These are phyloP conservation scores for Ormyrus pomaceus DNA, from an alignment of 2,888 invertebrate genomes.

Conservation along the genomic window DNA sequence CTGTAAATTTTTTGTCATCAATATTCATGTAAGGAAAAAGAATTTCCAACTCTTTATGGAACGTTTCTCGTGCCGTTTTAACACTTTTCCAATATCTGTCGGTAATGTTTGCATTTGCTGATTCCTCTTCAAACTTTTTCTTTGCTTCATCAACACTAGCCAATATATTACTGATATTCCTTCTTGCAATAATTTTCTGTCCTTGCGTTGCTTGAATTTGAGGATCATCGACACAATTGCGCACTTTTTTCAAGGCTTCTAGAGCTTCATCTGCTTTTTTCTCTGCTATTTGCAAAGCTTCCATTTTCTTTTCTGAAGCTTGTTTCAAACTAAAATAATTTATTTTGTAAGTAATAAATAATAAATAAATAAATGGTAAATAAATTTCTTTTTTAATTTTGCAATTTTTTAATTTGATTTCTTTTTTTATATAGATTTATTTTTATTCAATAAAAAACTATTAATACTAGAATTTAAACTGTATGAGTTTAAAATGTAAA, in stretches of 20 bases:
- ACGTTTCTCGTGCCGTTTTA: constrained; percentile 79
- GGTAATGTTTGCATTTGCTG: constrained; percentile 80
- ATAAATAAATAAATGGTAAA: background rate
- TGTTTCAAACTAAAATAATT: constrained; percentile 76
- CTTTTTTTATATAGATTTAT: background rate
- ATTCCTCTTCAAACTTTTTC: constrained; percentile 78
- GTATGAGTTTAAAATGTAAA: background rate
- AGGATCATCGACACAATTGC: constrained; percentile 74
- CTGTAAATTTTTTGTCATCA: constrained; percentile 80
- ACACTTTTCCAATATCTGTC: constrained; percentile 91
- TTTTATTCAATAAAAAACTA: background rate
- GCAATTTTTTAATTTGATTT: background rate
- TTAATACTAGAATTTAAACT: background rate
- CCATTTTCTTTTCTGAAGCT: constrained; percentile 79
- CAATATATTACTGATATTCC: constrained; percentile 74
- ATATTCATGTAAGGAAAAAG: constrained; percentile 85
- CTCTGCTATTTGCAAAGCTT: constrained; percentile 78
- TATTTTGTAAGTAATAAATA: too few species aligned
- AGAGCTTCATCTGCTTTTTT: constrained; percentile 79
- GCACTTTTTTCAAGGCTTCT: constrained; percentile 74
- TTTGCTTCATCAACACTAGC: constrained; percentile 81
- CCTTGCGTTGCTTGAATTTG: constrained; percentile 73
- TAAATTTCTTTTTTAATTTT: background rate
- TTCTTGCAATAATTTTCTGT: constrained; percentile 68
- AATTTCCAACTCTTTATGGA: constrained; percentile 82